Evolutionary conservation across 2,888 invertebrate species (phyloP), one percentile per base, ranked within the genome.

Genomic region (Bedellia somnulentella): DNA sequence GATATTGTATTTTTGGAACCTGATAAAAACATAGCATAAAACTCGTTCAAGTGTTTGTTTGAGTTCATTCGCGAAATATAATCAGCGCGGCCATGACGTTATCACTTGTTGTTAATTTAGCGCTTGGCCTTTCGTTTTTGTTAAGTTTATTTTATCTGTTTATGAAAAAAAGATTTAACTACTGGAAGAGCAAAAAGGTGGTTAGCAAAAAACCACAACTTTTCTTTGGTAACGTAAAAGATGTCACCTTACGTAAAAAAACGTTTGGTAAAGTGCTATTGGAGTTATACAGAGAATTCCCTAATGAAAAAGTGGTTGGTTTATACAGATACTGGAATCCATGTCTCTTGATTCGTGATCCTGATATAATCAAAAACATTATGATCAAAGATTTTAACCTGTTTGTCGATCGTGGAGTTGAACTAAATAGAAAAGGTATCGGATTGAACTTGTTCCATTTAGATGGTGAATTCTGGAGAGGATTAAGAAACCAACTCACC

Each of bases 241-340:
- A 46, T 9, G 33, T 35, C 3, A 27, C 38, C 8, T 12, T 46
- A 3, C 29, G 41, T 5, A 30, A 28, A 14, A 36, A 40, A 26
- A 35, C 39, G 5, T 15, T 42, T 2, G 35, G 38, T 4, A 28
- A 35, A 10, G 29, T 45, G 10, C 39, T 40, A 6, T 26, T 40
- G 17, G 34, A 44, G 9, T 33, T 44, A 13, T 49, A 47, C 23
- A 32, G 40, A 5, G 32, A 35, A 4, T 48, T 35, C 30, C 38
- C 43, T 4, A 32, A 46, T 4, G 49, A 49, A 33, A 48, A 45
- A 34, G 35, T 43, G 3, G 42, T 51, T 2, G 50, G 49, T 2
- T 30, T 44, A 5, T 51, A 39, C 29, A 32, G 35, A 35, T 34
- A 38, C 27, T 33, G 24, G 11, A 25, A 30, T 24, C 45, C 41